A percentile compares a stretch with the other conserved stretches of the same genome.
phyloP scores from a whole-genome alignment of 2,797 vertebrate species.

The Brotula barbata region DNA sequence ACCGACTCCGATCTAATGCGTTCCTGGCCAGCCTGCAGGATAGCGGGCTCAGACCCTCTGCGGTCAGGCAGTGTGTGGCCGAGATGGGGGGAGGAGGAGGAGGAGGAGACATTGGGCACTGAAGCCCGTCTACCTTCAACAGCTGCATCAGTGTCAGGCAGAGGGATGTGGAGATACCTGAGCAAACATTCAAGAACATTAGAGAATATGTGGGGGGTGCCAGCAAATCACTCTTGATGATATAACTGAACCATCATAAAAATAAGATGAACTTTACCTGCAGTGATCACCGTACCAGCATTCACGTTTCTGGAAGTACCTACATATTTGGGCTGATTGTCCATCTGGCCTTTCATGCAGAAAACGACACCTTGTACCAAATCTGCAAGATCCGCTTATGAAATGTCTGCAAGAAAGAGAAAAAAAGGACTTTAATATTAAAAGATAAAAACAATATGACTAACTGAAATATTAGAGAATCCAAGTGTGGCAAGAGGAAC shows the following conservation, averaged over 20 bases:
- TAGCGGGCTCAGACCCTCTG: conserved; percentile 70
- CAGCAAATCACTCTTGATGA: not conserved
- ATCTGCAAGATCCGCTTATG: conserved; percentile 74
- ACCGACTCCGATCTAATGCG: conserved; percentile 19
- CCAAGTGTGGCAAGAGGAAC: too few relatives aligned
- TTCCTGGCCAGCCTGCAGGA: conserved; percentile 35
- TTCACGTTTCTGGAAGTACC: conserved; percentile 84
- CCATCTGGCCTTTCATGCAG: conserved; percentile 70
- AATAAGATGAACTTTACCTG: conserved; percentile 72
- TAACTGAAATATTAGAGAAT: too few relatives aligned
- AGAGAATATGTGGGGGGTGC: not conserved
- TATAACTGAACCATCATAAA: not conserved
- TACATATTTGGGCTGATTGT: conserved; percentile 75
- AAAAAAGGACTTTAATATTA: not conserved
- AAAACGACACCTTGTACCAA: conserved; percentile 78
- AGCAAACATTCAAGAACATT: not conserved
- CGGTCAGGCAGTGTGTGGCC: conserved; percentile 13
- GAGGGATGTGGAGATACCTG: conserved; percentile 81
- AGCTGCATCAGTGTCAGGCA: conserved; percentile 26
- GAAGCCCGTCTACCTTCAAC: conserved; percentile 45
- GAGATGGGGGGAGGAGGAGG: conserved; percentile 39
- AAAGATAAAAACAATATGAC: too few relatives aligned
- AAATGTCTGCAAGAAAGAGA: conserved; percentile 79
- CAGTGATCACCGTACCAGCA: conserved; percentile 85
- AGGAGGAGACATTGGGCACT: conserved; percentile 53